A percentile compares a stretch with the other conserved stretches of the same genome.
These are phyloP conservation scores for Ovibos moschatus DNA, from an alignment of 2,113 vertebrate genomes.

Conservation along the genomic window DNA sequence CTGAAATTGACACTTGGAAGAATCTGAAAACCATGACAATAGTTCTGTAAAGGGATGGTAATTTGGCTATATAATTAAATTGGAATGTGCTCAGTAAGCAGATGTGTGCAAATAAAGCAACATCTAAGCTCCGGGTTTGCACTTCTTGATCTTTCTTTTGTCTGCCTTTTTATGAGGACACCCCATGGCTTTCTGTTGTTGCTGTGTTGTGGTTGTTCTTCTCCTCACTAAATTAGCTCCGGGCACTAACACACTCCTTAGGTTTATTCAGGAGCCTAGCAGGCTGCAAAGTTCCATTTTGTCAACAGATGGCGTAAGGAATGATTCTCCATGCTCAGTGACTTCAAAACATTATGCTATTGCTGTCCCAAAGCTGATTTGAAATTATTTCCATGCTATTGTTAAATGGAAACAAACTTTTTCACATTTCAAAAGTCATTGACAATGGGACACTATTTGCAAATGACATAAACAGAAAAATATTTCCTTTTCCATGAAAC, in stretches of 20 bases:
- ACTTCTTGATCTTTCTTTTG: slow-evolving; percentile 74
- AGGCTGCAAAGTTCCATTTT: slow-evolving; percentile 56
- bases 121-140: slow-evolving; percentile 63
- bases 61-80: slow-evolving; percentile 81
- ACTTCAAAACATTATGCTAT: neutral
- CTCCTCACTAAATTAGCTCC: slow-evolving; percentile 70
- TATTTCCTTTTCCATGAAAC: neutral
- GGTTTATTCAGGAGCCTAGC: slow-evolving; percentile 8
- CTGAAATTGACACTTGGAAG: slow-evolving; percentile 72
- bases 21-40: slow-evolving; percentile 63
- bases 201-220: slow-evolving; percentile 50
- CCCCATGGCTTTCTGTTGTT: slow-evolving; percentile 72
- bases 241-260: neutral
- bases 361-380: neutral
- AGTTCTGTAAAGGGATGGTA: slow-evolving; percentile 62
- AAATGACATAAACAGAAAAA: neutral
- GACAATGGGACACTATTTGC: neutral
- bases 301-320: slow-evolving; percentile 74
- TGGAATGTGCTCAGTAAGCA: slow-evolving; percentile 79
- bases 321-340: neutral
- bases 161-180: slow-evolving; percentile 75
- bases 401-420: neutral
- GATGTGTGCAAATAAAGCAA: slow-evolving; percentile 82
- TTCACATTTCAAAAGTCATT: neutral
- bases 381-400: neutral